phyloP scores from a whole-genome alignment of 1,140 invertebrate genomes.

The Trichonephila clavipes region DNA sequence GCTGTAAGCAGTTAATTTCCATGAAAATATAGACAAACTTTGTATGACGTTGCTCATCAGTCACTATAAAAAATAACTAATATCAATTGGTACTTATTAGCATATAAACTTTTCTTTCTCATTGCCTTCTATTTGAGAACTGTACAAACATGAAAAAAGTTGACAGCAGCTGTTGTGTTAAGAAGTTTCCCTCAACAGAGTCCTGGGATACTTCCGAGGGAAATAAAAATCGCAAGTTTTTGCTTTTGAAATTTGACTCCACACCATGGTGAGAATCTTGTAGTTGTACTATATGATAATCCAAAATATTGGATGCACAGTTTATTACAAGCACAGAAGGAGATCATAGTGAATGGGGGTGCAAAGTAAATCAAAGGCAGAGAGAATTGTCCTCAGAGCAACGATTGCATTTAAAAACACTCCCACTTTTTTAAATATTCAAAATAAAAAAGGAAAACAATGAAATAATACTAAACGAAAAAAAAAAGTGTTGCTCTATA shows the following conservation, averaged over 20 bases:
- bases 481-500: slow-evolving; percentile 42
- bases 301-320: slow-evolving; percentile 32
- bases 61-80: slow-evolving; percentile 75
- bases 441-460: slow-evolving; percentile 34
- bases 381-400: slow-evolving; percentile 33
- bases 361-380: slow-evolving; percentile 63
- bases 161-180: slow-evolving; percentile 1
- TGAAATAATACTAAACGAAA: slow-evolving; percentile 61
- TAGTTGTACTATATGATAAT: slow-evolving; percentile 4
- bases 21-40: neutral
- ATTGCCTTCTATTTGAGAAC: slow-evolving; percentile 46
- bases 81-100: slow-evolving; percentile 68
- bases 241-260: slow-evolving; percentile 3
- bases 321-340: slow-evolving; percentile 42
- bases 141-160: slow-evolving; percentile 71
- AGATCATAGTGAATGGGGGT: slow-evolving; percentile 63
- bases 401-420: slow-evolving; percentile 35
- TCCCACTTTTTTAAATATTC: slow-evolving; percentile 49
- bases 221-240: slow-evolving; percentile 18
- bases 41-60: slow-evolving; percentile 14
- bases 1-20: neutral
- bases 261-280: neutral
- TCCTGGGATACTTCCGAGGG: neutral
- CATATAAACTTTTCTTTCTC: slow-evolving; percentile 40
- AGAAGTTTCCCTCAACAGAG: neutral